These are phyloP conservation scores for Poeciliopsis presidionis DNA, from an alignment of 2,797 vertebrate genomes.

Conservation along the genomic window DNA sequence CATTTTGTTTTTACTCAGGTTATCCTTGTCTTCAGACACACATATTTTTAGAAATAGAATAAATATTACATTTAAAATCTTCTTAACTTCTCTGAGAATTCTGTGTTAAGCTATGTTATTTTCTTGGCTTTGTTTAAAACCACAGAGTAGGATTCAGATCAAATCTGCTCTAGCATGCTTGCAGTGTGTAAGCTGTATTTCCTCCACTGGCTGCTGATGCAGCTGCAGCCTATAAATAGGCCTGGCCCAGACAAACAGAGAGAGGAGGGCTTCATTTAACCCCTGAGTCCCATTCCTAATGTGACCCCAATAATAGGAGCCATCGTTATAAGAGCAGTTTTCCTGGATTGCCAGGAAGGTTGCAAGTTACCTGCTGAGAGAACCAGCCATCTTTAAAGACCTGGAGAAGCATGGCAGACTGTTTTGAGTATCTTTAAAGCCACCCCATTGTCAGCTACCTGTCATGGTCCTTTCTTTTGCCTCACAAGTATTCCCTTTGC, in stretches of 20 bases:
- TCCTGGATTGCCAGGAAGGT: conserved; percentile 32
- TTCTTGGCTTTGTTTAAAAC: conserved; percentile 38
- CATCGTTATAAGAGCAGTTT: conserved; percentile 53
- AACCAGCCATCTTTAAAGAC: conserved; percentile 28
- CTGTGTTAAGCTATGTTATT: conserved; percentile 26
- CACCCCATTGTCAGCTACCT: conserved; percentile 47
- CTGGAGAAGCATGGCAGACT: conserved; percentile 22
- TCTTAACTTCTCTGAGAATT: conserved; percentile 15
- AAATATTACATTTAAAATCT: conserved; percentile 22
- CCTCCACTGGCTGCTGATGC: conserved; percentile 69
- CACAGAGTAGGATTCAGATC: conserved; percentile 59
- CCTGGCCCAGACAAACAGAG: conserved; percentile 59
- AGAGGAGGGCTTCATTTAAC: conserved; percentile 64
- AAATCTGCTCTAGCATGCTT: conserved; percentile 61
- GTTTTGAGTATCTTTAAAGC: conserved; percentile 39
- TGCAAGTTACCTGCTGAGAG: conserved; percentile 23
- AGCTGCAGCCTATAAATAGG: conserved; percentile 79
- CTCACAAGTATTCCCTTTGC: conserved; percentile 37
- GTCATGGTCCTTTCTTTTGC: conserved; percentile 34
- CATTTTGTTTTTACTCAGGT: conserved; percentile 12
- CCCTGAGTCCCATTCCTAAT: conserved; percentile 68
- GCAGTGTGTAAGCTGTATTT: conserved; percentile 61
- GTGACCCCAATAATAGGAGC: conserved; percentile 61
- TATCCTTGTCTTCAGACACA: conserved; percentile 9
- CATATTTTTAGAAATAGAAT: conserved; percentile 12